Base-by-base conservation (phyloP, 1,140 invertebrate genomes). In the Thaumatotibia leucotreta region DNA sequence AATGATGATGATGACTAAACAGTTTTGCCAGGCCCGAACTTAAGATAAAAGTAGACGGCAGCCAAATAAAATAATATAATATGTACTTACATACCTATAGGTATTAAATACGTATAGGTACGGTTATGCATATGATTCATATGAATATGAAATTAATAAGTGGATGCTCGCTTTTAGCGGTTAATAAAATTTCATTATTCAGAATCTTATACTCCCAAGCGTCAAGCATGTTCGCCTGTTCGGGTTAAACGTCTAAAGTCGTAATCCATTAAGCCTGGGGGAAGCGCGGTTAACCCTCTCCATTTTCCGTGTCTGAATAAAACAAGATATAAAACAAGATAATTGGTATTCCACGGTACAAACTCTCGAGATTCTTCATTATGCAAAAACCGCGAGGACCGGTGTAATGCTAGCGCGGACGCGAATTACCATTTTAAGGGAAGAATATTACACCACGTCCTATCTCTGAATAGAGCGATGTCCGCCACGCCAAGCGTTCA, bases 321-420 rank as follows among this genome's bases (percentile, higher is more conserved):
- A 58, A 58, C n/a, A n/a, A n/a, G n/a, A n/a, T n/a, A n/a, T n/a
- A n/a, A n/a, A n/a, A n/a, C 52, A 58, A 58, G 52, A 24, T 58
- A 58, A 58, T 58, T 14, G 24, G 27, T 29, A 58, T 11, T 23
- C 24, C 52, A 11, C 11, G 24, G 29, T 58, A 5, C 29, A 58
- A 31, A 58, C 24, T 58, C 52, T 27, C 23, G 11, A 10, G 24
- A 20, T 24, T n/a, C 27, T 31, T 1, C 52, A 58, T 58, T 58
- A 58, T 58, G 52, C 52, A 58, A 58, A 58, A 58, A 24, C 52
- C 5, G 52, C 52, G 24, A 58, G 52, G 52, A 58, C 52, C 27
- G 23, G 52, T 29, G 52, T 58, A 58, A 58, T 58, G 14, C 17
- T 24, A 17, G 23, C 4, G 1, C 14, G 24, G 27, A 24, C 52